Conservation (phyloP, 2,797 vertebrate species). For the Sphenodon punctatus region DNA sequence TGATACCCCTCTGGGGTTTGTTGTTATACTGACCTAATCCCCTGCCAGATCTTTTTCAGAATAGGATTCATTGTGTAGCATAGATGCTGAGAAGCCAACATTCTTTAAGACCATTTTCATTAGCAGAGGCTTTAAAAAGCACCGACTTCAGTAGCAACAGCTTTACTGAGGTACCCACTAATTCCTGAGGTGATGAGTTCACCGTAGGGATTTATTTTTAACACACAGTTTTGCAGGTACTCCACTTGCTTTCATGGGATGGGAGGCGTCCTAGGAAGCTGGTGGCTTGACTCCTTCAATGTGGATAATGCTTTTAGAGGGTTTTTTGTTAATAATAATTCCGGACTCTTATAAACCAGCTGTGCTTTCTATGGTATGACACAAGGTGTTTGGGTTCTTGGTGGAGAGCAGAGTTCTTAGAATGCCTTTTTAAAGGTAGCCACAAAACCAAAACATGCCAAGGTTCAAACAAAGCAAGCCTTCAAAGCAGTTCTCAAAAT, state of each 20-base stretch:
- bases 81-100: background rate
- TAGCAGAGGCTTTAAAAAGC: background rate
- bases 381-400: background rate
- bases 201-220: no score
- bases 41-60: background rate
- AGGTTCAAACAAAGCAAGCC: no score
- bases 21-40: background rate
- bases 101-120: conserved; percentile 13
- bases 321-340: background rate
- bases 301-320: background rate
- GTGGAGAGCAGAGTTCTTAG: background rate
- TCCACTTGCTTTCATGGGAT: background rate
- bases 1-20: background rate
- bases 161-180: background rate
- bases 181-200: no score
- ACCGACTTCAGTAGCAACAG: background rate
- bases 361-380: background rate
- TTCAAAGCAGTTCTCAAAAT: no score
- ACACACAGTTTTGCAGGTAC: background rate
- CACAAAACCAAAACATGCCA: background rate
- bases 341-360: background rate
- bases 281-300: background rate
- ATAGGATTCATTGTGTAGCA: background rate
- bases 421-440: background rate
- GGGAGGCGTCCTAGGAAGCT: background rate